Conservation (phyloP, 2,888 invertebrate species). For the Drosophila emarginata region DNA sequence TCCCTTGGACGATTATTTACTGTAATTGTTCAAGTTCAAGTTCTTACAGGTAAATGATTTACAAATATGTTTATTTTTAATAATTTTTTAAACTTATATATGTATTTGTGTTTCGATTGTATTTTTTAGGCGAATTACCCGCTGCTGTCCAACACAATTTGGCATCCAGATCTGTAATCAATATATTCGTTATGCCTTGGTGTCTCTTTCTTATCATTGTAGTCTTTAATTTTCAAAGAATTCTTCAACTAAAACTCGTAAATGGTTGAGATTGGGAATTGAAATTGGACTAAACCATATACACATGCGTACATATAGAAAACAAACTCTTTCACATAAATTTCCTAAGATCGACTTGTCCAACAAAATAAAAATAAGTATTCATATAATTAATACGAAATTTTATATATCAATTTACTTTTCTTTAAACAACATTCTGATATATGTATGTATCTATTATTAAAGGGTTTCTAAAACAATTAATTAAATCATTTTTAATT, state of each 20-base stretch:
- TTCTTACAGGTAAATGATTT: conserved; percentile 85
- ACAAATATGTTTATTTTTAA: neutral
- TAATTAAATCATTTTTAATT: conserved; percentile 7
- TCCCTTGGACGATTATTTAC: conserved; percentile 86
- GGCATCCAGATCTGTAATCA: conserved; percentile 56
- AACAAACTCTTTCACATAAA: conserved; percentile 16
- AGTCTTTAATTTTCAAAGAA: conserved; percentile 4
- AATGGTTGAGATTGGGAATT: neutral
- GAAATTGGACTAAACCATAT: neutral
- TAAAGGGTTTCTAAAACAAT: conserved; percentile 2
- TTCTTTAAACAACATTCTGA: neutral
- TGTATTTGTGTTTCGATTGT: too few relatives aligned
- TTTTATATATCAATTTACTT: conserved; percentile 49
- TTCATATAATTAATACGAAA: conserved; percentile 47
- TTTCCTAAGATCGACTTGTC: conserved; percentile 40
- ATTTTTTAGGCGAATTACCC: conserved; percentile 75
- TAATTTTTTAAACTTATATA: too few relatives aligned
- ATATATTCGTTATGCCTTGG: conserved; percentile 36
- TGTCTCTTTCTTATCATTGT: conserved; percentile 12
- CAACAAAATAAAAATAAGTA: conserved; percentile 32
- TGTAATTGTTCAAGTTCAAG: conserved; percentile 87
- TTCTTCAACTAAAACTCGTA: neutral
- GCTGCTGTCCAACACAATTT: conserved; percentile 80
- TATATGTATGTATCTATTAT: conserved; percentile 1
- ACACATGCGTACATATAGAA: conserved; percentile 17